Evolutionary conservation across 1,140 invertebrate genomes (phyloP).

Genomic region (Zaprionus africanus): DNA sequence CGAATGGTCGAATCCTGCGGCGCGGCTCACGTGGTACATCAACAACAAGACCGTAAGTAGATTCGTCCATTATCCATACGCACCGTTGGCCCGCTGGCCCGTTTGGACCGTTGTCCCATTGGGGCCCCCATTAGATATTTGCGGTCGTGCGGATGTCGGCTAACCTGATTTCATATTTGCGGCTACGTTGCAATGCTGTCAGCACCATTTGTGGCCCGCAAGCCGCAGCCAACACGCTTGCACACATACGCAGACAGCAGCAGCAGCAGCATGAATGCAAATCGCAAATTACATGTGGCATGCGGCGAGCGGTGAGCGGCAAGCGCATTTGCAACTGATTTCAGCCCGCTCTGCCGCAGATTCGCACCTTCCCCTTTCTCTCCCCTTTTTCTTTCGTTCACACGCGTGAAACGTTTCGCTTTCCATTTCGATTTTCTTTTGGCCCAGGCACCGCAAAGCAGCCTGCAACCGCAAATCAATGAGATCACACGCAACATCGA

Average conservation of each 20-base stretch:
- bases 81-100: conserved; percentile 5
- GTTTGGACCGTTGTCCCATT: neutral
- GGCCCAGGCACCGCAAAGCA: conserved; percentile 62
- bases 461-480: conserved; percentile 77
- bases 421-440: conserved; percentile 22
- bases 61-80: conserved; percentile 8
- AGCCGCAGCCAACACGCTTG: conserved; percentile 17
- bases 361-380: neutral
- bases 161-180: conserved; percentile 35
- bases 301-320: conserved; percentile 8
- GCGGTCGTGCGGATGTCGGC: neutral
- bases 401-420: neutral
- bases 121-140: conserved; percentile 34
- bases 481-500: conserved; percentile 75
- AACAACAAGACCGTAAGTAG: conserved; percentile 84
- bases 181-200: conserved; percentile 21
- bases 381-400: neutral
- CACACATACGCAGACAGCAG: neutral
- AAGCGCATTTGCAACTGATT: conserved; percentile 20
- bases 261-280: conserved; percentile 13
- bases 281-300: conserved; percentile 31
- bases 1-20: conserved; percentile 84
- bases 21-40: conserved; percentile 85
- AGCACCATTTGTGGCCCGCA: conserved; percentile 14
- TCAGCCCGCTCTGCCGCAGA: neutral